Evolutionary conservation across 1,140 invertebrate species (phyloP), one percentile per base, ranked within the genome.

Genomic region (Psix sp.): DNA sequence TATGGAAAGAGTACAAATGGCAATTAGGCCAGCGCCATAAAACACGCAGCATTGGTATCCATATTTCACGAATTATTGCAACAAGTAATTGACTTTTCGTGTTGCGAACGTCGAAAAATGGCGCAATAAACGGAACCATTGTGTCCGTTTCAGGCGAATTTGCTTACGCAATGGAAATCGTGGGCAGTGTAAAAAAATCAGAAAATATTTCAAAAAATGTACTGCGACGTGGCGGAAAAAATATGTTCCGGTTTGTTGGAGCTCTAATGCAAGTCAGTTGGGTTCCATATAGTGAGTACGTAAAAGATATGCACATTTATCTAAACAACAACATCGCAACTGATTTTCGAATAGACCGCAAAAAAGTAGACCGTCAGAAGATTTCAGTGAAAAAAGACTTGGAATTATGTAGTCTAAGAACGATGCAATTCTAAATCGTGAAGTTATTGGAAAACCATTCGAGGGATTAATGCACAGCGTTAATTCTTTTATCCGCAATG

Each of bases 61-160:
- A 51, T 51, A 51, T 36, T 39, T 39, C 18, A 39, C 35, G 48
- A 36, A 51, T 36, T 26, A 51, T 26, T 38, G 48, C 33, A 39
- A 10, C 48, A 38, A 39, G 48, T 51, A 51, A 51, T 39, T 51
- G 48, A 51, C 48, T 51, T 51, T 26, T 38, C 35, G 48, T 39
- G 48, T 51, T 36, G 5, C 11, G 31, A 5, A n/a, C 46, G 21
- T 9, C n/a, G 31, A 24, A 45, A 33, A 59, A 35, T 16, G 31
- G 29, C 31, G 11, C 16, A 20, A 21, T 36, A 21, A 48, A 35
- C 29, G 29, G 13, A 48, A 20, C 21, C 10, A 40, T 18, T 21
- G 29, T 33, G 29, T 33, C n/a, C 5, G 21, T 24, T 24, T 24
- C 21, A 2, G 33, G 2, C 13, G 33, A 39, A 39, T 39, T 39